These are phyloP conservation scores for Rhinogobio ventralis DNA, from an alignment of 2,797 vertebrate genomes.

Conservation along the genomic window DNA sequence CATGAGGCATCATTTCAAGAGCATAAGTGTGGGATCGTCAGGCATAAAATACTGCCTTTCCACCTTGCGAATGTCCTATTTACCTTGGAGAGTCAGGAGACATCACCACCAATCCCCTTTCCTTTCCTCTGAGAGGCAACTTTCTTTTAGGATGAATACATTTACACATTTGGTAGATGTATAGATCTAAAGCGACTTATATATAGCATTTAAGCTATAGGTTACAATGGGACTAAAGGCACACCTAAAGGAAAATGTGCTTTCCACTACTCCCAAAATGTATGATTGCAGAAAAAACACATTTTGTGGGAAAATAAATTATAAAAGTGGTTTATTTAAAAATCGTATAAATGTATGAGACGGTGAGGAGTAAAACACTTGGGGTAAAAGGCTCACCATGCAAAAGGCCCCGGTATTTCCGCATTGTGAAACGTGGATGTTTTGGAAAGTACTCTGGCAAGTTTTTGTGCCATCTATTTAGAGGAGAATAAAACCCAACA, in stretches of 20 bases:
- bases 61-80: constrained; percentile 82
- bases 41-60: constrained; percentile 87
- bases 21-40: constrained; percentile 85
- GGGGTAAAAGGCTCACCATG: too few species aligned
- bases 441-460: not conserved
- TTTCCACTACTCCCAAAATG: too few species aligned
- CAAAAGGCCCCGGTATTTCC: not conserved
- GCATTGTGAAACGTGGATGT: not conserved
- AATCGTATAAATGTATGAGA: too few species aligned
- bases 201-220: not conserved
- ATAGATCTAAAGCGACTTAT: not conserved
- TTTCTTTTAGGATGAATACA: not conserved
- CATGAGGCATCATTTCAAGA: constrained; percentile 86
- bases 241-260: too few species aligned
- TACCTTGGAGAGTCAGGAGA: constrained; percentile 81
- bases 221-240: too few species aligned
- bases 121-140: not conserved
- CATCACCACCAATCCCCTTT: constrained; percentile 66
- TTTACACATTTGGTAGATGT: not conserved
- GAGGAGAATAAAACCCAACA: not conserved
- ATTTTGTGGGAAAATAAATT: too few species aligned
- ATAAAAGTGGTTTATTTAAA: too few species aligned
- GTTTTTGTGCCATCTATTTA: not conserved
- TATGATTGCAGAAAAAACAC: too few species aligned
- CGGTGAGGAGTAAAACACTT: too few species aligned